Base-by-base conservation (phyloP, 2,113 vertebrate species). In the Colinus virginianus region DNA sequence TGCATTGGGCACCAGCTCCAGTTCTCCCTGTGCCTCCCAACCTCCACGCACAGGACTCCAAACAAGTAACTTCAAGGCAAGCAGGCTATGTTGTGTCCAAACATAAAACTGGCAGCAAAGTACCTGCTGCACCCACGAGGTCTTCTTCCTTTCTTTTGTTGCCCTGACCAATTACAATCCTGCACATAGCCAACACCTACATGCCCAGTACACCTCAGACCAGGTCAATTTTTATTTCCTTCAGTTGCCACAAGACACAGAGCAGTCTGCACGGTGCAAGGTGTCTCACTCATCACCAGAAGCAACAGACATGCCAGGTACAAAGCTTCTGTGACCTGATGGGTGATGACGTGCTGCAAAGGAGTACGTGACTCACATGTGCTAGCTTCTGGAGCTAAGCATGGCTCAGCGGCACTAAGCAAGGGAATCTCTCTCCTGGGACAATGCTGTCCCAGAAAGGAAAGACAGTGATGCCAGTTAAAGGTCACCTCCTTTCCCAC, bases 341-440 rank as follows among this genome's bases (percentile, higher is more conserved):
- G 78, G 75, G 71, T 14, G 87, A 26, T 19, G 78, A 90, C 2
- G 3, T 40, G 84, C 85, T 12, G 11, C 3, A 68, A 81, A 79
- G 43, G 32, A 75, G 43, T 28, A 76, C 9, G 5, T n/a, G 88
- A 85, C 88, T 63, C 5, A 10, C 40, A 30, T 14, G 30, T 42
- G 76, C 88, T 34, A 68, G 84, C 78, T 76, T 67, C 0, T 49
- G 85, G 63, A 67, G 68, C 51, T 3, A 25, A 62, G 78, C 13
- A 68, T 25, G 82, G n/a, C 32, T 42, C 30, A 92, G 69, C 86
- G 78, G 78, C 90, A 32, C 83, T 81, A 45, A 87, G 86, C 63
- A 70, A 79, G n/a, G 63, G 45, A 84, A 45, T 45, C 58, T 86
- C 84, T 51, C 63, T 70, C 53, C 6, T 6, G 23, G 71, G 76